Base-by-base conservation (phyloP, 2,113 vertebrate genomes). In the Triplophysa dalaica region DNA sequence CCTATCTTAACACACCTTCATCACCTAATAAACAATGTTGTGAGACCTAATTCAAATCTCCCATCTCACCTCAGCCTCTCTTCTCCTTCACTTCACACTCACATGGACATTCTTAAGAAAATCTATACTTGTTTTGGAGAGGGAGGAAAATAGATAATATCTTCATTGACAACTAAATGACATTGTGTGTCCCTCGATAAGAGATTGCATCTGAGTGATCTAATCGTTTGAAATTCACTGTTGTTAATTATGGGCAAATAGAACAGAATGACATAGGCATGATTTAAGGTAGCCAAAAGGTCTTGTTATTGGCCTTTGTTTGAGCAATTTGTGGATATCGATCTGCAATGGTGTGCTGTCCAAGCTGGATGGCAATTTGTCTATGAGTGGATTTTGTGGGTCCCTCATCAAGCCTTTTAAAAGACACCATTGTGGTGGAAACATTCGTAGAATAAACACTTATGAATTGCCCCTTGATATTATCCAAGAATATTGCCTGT, bases 181-280 rank as follows among this genome's bases (percentile, higher is more conserved):
- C 86, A 86, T 87, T 87, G 86, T 83, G 83, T 84, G 84, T 81
- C 81, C 81, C 83, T 76, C 70, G 82, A 78, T 83, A 79, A 84
- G 82, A 87, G 86, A 87, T 87, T 83, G 19, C 80, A 87, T 87
- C 86, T 80, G 33, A 80, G 80, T 74, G 79, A 87, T 87, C 83
- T 78, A 84, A 84, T 84, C 80, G 61, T 63, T 79, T 70, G 70
- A 82, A 84, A 81, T 81, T 81, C 73, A 72, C 72, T 81, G 76
- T 77, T 77, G 75, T 84, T 82, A 82, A 82, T 78, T 70, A 79
- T 60, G 62, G 58, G 17, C 58, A 84, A 82, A 62, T 69, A 75
- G 70, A 62, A 83, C 77, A 75, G 60, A 81, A 78, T 60, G 61
- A 63, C 77, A 68, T 77, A 45, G 74, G 69, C 67, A 70, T 24